Conservation (phyloP, 2,888 invertebrate genomes). For the Petrolisthes cinctipes region DNA sequence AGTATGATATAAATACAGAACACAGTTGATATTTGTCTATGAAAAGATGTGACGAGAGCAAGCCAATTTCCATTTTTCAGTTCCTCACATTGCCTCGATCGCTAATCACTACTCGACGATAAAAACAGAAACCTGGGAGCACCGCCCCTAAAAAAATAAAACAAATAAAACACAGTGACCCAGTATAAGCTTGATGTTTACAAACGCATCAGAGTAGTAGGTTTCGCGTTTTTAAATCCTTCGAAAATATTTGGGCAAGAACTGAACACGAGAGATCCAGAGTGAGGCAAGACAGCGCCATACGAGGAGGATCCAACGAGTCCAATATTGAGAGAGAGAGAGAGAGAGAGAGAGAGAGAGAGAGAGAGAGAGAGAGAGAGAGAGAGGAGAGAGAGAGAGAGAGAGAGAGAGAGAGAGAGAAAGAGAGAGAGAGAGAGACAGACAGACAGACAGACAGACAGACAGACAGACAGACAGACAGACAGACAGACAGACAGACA, state of each 20-base stretch:
- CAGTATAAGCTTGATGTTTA: no score
- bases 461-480: background rate
- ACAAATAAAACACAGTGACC: no score
- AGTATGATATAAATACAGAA: no score
- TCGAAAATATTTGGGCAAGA: background rate
- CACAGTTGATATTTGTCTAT: no score
- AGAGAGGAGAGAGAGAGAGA: background rate
- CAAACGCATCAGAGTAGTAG: no score
- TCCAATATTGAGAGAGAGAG: background rate
- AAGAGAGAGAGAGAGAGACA: background rate
- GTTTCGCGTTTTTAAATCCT: no score
- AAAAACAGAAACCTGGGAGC: no score
- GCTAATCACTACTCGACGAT: no score
- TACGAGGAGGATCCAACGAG: background rate
- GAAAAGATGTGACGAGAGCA: no score
- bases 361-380: conserved; percentile 10
- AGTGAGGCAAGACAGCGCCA: background rate
- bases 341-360: background rate
- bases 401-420: background rate
- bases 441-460: background rate
- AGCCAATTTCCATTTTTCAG: no score
- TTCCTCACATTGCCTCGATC: no score
- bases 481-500: background rate
- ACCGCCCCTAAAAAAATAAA: no score
- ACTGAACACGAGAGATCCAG: background rate